These are phyloP conservation scores for Pygoscelis adeliae DNA, from an alignment of 2,113 vertebrate species.

Conservation along the genomic window DNA sequence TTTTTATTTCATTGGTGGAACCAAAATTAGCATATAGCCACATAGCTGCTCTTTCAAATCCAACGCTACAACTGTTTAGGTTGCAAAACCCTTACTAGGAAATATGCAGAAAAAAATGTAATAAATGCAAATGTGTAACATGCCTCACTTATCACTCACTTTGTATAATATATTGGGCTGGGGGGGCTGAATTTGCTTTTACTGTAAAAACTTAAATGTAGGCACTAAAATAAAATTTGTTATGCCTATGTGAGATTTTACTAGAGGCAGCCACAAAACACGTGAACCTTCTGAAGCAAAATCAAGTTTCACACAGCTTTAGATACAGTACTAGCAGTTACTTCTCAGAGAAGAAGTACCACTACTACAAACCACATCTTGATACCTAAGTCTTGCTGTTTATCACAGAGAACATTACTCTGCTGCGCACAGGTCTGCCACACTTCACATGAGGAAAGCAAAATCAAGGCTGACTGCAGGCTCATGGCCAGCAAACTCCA, in stretches of 20 bases:
- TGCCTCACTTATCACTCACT: not conserved
- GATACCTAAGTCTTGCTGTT: not conserved
- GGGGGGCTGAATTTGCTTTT: not conserved
- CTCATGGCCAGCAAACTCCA: not conserved
- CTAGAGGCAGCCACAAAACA: not conserved
- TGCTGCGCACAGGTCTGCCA: not conserved
- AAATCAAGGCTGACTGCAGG: not conserved
- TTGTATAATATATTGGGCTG: not conserved
- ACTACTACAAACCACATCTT: not conserved
- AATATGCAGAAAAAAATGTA: not conserved
- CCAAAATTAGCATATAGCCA: not conserved
- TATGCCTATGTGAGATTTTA: not conserved
- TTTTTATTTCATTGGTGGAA: not conserved
- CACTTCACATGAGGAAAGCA: not conserved
- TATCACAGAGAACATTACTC: not conserved
- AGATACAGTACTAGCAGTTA: not conserved
- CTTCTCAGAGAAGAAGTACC: not conserved
- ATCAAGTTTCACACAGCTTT: not conserved
- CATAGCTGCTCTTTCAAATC: not conserved
- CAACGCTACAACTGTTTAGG: not conserved
- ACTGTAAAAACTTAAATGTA: not conserved
- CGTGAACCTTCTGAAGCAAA: not conserved
- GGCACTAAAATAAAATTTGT: not conserved
- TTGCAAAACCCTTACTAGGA: not conserved
- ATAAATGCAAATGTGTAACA: not conserved